phyloP scores from a whole-genome alignment of 1,140 invertebrate species.

The Diachasmimorpha longicaudata region DNA sequence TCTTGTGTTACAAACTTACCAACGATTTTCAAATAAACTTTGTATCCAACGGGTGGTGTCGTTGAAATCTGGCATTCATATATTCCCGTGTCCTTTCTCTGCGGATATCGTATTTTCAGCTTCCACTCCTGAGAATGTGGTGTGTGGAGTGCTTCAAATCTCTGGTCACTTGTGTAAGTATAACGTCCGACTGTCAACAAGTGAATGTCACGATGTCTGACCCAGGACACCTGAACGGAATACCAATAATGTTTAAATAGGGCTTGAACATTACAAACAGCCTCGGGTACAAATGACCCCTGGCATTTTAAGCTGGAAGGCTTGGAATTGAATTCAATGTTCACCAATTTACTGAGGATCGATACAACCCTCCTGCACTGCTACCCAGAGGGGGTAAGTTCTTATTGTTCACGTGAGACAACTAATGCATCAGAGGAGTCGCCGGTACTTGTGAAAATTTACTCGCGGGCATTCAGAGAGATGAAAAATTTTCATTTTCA shows the following conservation, averaged over 20 bases:
- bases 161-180: constrained; percentile 67
- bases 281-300: not conserved
- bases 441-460: too few species aligned
- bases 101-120: constrained; percentile 71
- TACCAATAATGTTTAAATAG: constrained; percentile 21
- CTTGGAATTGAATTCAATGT: not conserved
- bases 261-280: not conserved
- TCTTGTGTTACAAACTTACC: constrained; percentile 78
- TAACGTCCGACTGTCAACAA: constrained; percentile 67
- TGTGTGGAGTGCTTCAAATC: constrained; percentile 65
- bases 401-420: too few species aligned
- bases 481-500: too few species aligned
- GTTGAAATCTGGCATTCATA: constrained; percentile 84
- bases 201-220: constrained; percentile 64
- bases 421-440: too few species aligned
- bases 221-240: constrained; percentile 65
- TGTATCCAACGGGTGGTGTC: constrained; percentile 71
- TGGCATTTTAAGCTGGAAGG: not conserved
- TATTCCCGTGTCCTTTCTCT: constrained; percentile 72
- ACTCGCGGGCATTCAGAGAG: too few species aligned
- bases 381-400: too few species aligned
- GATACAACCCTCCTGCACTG: too few species aligned
- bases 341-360: not conserved
- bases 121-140: constrained; percentile 68
- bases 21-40: constrained; percentile 76